Conservation (phyloP, 2,888 invertebrate species). For the Parapristionchus giblindavisi region DNA sequence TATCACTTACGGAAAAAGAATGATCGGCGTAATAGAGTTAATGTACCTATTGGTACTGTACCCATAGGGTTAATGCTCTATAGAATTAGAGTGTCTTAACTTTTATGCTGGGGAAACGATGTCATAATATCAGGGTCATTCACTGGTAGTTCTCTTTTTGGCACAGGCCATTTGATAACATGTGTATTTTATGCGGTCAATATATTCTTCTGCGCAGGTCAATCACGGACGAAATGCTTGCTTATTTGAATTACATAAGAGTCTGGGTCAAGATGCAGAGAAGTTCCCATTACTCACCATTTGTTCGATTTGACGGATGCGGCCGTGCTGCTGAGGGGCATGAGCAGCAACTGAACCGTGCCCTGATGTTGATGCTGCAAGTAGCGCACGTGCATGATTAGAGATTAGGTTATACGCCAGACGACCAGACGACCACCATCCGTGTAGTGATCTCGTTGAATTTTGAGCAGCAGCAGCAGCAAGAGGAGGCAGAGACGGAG, state of each 20-base stretch:
- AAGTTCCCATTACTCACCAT: slow-evolving; percentile 60
- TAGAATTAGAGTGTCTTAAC: too few relatives aligned
- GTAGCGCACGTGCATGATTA: slow-evolving; percentile 66
- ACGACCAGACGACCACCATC: background rate
- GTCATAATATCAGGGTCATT: too few relatives aligned
- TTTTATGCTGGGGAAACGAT: too few relatives aligned
- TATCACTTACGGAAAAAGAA: too few relatives aligned
- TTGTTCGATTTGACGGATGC: slow-evolving; percentile 62
- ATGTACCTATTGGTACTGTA: too few relatives aligned
- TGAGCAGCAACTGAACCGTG: slow-evolving; percentile 68
- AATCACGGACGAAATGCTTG: background rate
- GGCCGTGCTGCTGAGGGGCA: slow-evolving; percentile 65
- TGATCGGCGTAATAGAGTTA: too few relatives aligned
- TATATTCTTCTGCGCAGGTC: too few relatives aligned
- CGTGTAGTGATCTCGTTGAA: background rate
- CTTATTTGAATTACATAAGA: slow-evolving; percentile 8
- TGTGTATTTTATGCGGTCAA: too few relatives aligned
- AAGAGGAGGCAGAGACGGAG: background rate
- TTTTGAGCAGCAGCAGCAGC: background rate
- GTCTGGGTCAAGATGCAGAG: too few relatives aligned
- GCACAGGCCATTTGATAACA: too few relatives aligned
- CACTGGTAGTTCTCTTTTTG: too few relatives aligned
- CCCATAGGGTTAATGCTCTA: too few relatives aligned
- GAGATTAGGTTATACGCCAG: background rate
- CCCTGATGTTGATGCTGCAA: slow-evolving; percentile 69